Evolutionary conservation across 2,113 vertebrate genomes (phyloP).

Genomic region (Hippocampus mohnikei): DNA sequence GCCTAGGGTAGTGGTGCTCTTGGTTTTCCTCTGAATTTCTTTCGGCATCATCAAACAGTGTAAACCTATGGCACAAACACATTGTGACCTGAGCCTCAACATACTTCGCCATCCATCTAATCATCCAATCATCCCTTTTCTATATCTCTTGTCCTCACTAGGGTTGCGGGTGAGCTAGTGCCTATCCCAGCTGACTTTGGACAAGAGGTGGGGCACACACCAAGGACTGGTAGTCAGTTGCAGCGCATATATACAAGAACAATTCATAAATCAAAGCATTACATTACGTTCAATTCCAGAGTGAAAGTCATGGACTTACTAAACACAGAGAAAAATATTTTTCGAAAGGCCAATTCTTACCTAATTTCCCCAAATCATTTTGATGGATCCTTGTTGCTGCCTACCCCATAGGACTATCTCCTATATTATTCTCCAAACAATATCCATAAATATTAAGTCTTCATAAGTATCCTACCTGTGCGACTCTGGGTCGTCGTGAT

Average conservation of each 20-base stretch:
- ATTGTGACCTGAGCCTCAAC: neutral
- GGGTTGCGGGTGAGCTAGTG: neutral
- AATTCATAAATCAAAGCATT: too few species aligned
- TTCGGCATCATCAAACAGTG: constrained; percentile 38
- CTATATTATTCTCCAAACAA: neutral
- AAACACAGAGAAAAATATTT: too few species aligned
- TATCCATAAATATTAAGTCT: neutral
- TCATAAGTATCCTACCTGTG: constrained; percentile 44
- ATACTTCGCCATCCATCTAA: neutral
- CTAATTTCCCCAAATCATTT: too few species aligned
- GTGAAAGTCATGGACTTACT: too few species aligned
- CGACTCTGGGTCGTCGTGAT: constrained; percentile 39
- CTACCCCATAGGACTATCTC: neutral
- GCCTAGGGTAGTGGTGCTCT: constrained; percentile 26
- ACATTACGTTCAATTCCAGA: too few species aligned
- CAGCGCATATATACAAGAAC: neutral
- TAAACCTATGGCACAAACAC: constrained; percentile 44
- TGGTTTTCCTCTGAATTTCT: constrained; percentile 45
- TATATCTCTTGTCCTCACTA: neutral
- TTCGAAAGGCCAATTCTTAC: too few species aligned
- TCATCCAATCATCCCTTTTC: neutral
- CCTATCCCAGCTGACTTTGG: neutral
- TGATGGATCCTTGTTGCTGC: too few species aligned
- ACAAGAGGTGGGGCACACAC: neutral
- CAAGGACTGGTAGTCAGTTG: neutral